Evolutionary conservation across 2,888 invertebrate species (phyloP).

Genomic region (Noctuana brunneofusca): DNA sequence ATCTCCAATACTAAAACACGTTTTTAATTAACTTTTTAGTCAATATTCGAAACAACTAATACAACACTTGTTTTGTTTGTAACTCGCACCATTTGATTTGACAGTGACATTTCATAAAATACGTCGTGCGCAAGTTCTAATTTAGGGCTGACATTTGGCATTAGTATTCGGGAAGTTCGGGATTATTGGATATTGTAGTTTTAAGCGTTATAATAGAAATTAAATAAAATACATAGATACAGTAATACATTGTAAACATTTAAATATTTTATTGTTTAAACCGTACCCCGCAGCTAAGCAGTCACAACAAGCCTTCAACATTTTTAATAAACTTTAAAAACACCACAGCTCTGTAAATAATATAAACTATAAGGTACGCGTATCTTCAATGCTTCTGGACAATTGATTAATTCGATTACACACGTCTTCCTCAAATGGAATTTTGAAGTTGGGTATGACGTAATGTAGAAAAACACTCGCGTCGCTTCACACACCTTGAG

Average conservation of each 20-base stretch:
- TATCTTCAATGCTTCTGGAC: constrained; percentile 34
- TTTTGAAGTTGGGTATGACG: constrained; percentile 60
- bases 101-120: not conserved
- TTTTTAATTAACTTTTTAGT: not conserved
- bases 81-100: not conserved
- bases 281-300: constrained; percentile 70
- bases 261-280: constrained; percentile 18
- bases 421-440: constrained; percentile 40
- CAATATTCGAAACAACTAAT: too few relatives aligned
- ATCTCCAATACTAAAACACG: not conserved
- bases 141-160: not conserved
- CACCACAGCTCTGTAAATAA: constrained; percentile 15
- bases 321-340: constrained; percentile 47
- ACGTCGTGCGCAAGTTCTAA: too few relatives aligned
- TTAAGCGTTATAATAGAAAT: too few relatives aligned
- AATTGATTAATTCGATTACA: constrained; percentile 11
- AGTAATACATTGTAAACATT: too few relatives aligned
- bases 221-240: not conserved
- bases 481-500: constrained; percentile 56
- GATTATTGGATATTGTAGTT: not conserved
- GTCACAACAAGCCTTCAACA: constrained; percentile 76
- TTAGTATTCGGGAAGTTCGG: not conserved
- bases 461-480: constrained; percentile 68
- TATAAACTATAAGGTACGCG: constrained; percentile 39
- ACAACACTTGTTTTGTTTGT: not conserved